A percentile compares a stretch with the other conserved stretches of the same genome.
These are phyloP conservation scores for Coptotermes formosanus DNA, from an alignment of 1,140 invertebrate genomes.

Conservation along the genomic window DNA sequence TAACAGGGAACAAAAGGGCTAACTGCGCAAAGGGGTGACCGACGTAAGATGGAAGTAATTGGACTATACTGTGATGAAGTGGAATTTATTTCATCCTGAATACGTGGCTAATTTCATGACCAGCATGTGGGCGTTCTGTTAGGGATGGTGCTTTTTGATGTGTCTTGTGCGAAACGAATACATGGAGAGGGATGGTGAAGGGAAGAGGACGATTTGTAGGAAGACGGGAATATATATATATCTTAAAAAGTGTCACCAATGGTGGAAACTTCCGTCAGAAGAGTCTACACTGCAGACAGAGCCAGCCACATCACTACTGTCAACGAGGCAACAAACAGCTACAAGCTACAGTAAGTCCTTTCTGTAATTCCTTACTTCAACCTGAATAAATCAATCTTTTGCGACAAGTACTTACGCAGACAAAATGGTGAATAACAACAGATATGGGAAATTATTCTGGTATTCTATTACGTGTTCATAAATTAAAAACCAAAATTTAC, in stretches of 20 bases:
- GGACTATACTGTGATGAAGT: slow-evolving; percentile 1
- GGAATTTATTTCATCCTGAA: background rate
- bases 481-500: too few species aligned
- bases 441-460: too few species aligned
- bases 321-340: background rate
- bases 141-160: background rate
- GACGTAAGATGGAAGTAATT: background rate
- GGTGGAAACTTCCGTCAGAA: background rate
- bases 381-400: too few species aligned
- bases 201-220: slow-evolving; percentile 8
- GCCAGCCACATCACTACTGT: background rate
- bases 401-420: too few species aligned
- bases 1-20: background rate
- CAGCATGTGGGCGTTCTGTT: background rate
- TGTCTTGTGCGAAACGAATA: too few species aligned
- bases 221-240: slow-evolving; percentile 4
- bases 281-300: background rate
- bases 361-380: too few species aligned
- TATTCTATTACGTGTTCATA: too few species aligned
- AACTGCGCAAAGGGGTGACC: background rate
- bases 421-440: too few species aligned
- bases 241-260: background rate
- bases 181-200: background rate
- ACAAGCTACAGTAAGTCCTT: background rate
- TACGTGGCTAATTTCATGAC: background rate